Evolutionary conservation across 2,113 vertebrate genomes (phyloP), one percentile per base, ranked within the genome.

Genomic region (Galbula dea): DNA sequence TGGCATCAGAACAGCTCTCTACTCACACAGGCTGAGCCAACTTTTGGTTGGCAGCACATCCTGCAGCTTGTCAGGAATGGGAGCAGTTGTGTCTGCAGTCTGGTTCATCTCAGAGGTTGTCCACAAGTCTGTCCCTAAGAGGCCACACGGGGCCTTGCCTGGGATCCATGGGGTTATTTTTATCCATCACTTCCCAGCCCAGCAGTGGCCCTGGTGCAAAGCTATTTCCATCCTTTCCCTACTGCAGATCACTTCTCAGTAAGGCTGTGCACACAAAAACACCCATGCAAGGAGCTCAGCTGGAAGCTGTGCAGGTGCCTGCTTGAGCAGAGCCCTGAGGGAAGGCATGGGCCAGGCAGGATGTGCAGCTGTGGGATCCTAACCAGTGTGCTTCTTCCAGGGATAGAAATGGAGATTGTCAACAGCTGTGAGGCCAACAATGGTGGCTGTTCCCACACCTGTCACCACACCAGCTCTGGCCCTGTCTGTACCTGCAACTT

Each of bases 381-480:
- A 17, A 71, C 32, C 66, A 1, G 2, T 11, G 21, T 62, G 93
- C 52, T 75, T 51, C 12, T 78, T 37, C 26, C 96, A 99, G 99
- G 98, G 43, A 99, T 99, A 23, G 99, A 99, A 95, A 99, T 99
- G 99, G 99, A 99, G 96, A 98, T 99, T 0, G 98, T 99, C 58
- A 99, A 99, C 97, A 99, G 99, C 95, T 99, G 99, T 3, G 99
- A 99, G 86, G 86, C 84, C 29, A 94, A 93, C 96, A 99, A 99
- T 0, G 99, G 99, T 0, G 99, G 98, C 88, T 99, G 99, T 27
- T 99, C 99, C 6, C 99, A 99, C 2, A 68, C 96, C 30, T 99
- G 99, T 95, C 98, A 98, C 52, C 99, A 99, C 97, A 98, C 96
- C 80, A 98, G 97, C 78, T 54, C 78, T 0, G 99, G 99, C 12